A percentile compares a stretch with the other conserved stretches of the same genome.
These are phyloP conservation scores for Cybosia mesomella DNA, from an alignment of 2,888 invertebrate genomes.

Conservation along the genomic window DNA sequence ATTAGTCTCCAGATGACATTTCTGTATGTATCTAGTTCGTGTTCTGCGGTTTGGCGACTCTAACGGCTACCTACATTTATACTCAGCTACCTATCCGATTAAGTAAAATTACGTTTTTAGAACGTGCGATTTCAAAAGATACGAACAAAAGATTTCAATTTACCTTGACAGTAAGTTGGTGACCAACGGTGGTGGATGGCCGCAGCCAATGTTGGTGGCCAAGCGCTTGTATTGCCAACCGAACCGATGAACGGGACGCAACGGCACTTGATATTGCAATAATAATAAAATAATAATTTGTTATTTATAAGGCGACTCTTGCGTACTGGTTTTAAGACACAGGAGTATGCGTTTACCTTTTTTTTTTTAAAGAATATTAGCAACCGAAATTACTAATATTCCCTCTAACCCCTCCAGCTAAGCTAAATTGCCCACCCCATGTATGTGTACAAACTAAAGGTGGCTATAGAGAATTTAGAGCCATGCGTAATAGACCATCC, in stretches of 20 bases:
- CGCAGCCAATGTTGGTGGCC: constrained; percentile 28
- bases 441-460: not conserved
- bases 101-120: too few relatives aligned
- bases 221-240: constrained; percentile 19
- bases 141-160: not conserved
- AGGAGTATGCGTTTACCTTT: constrained; percentile 1
- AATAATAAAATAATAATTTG: constrained; percentile 39
- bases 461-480: too few relatives aligned
- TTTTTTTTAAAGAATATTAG: too few relatives aligned
- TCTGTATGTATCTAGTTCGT: not conserved
- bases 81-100: too few relatives aligned
- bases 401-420: too few relatives aligned
- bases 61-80: not conserved
- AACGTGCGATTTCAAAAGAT: too few relatives aligned
- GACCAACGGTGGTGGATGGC: constrained; percentile 5
- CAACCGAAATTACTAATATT: too few relatives aligned
- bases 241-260: constrained; percentile 49
- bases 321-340: constrained; percentile 18
- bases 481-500: too few relatives aligned
- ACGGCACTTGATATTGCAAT: constrained; percentile 56
- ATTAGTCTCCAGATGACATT: not conserved
- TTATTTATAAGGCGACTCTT: not conserved
- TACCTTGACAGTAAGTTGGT: constrained; percentile 11
- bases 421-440: too few relatives aligned
- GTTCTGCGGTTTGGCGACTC: not conserved